Evolutionary conservation across 2,797 vertebrate species (phyloP).

Genomic region (Leptatherina wallacei): DNA sequence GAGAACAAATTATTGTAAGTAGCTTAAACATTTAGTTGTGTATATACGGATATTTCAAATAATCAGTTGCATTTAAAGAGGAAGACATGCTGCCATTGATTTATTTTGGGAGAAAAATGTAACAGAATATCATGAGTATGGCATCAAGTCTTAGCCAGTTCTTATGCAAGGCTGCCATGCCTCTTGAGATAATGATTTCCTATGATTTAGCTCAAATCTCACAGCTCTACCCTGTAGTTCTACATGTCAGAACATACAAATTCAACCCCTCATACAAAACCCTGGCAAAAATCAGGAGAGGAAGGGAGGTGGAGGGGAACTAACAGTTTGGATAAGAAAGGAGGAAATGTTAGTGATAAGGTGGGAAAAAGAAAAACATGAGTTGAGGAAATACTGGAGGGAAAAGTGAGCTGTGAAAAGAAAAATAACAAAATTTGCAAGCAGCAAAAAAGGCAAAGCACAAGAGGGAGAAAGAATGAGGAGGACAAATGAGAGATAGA

Average conservation of each 20-base stretch:
- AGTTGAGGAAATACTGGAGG: conserved; percentile 2
- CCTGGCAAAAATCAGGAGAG: conserved; percentile 13
- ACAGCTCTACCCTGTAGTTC: conserved; percentile 41
- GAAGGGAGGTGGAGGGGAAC: conserved; percentile 22
- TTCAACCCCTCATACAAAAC: conserved; percentile 7
- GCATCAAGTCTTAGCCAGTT: not conserved
- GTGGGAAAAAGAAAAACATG: conserved; percentile 20
- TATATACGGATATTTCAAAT: not conserved
- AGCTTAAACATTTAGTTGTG: not conserved
- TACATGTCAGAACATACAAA: conserved; percentile 27
- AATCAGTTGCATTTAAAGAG: not conserved
- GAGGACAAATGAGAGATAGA: conserved; percentile 58
- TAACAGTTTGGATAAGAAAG: conserved; percentile 31
- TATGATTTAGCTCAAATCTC: conserved; percentile 39
- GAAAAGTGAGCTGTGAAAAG: conserved; percentile 17
- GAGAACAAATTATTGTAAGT: not conserved
- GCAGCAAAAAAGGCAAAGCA: conserved; percentile 51
- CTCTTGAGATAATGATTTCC: conserved; percentile 54
- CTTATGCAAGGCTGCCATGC: conserved; percentile 31
- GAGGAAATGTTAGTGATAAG: conserved; percentile 29
- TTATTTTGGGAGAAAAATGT: conserved; percentile 3
- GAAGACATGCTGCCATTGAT: not conserved
- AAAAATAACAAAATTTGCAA: conserved; percentile 25
- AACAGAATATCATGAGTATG: conserved; percentile 2
- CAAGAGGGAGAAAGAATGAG: conserved; percentile 45